A percentile compares a stretch with the other conserved stretches of the same genome.
Evolutionary conservation across 2,797 vertebrate genomes (phyloP).

Genomic region (Simalia tracyae): DNA sequence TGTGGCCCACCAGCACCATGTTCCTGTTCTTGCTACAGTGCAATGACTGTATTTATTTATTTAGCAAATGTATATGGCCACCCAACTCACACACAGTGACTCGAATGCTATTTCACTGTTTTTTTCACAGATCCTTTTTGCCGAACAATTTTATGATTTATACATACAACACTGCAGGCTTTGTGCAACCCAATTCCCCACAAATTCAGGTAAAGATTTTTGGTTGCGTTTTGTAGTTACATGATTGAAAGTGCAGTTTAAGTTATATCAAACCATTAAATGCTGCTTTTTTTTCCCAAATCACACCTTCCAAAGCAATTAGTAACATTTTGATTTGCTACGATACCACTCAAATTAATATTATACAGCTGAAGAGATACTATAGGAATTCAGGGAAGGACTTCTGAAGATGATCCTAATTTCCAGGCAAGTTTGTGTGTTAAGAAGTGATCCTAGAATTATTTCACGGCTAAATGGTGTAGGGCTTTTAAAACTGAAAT

Average conservation of each 20-base stretch:
- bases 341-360: neutral
- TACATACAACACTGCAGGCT: fast-evolving
- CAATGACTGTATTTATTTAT: no score
- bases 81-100: no score
- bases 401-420: neutral
- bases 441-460: neutral
- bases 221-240: neutral
- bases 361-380: neutral
- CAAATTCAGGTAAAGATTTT: constrained; percentile 1
- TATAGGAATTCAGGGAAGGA: neutral
- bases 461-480: neutral
- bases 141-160: constrained; percentile 50
- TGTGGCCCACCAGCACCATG: no score
- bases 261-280: neutral
- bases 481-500: neutral
- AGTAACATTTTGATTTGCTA: neutral
- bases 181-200: neutral
- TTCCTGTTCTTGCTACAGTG: no score
- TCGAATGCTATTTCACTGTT: neutral
- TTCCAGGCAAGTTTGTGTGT: neutral
- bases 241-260: neutral
- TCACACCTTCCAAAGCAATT: neutral
- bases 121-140: constrained; percentile 47
- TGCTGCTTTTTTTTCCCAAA: neutral
- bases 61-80: no score